These are phyloP conservation scores for Wiebesia pumilae DNA, from an alignment of 1,140 invertebrate species.

Conservation along the genomic window DNA sequence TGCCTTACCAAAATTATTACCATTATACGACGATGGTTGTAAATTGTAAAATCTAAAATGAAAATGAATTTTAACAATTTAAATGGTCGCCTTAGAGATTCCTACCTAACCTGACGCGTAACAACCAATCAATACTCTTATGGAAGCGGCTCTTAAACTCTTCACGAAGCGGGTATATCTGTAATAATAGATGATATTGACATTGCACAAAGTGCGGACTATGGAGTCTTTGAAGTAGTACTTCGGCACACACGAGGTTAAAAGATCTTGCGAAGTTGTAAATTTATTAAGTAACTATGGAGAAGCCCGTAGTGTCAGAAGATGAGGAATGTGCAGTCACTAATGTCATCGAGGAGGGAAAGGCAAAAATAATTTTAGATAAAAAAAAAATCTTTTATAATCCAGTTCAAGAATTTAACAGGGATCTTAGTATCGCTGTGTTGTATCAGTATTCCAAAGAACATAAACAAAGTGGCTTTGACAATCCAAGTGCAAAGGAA, in stretches of 20 bases:
- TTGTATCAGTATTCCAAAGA: conserved; percentile 70
- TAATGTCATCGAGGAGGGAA: conserved; percentile 80
- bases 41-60: too few relatives aligned
- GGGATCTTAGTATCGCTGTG: conserved; percentile 84
- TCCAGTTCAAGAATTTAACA: conserved; percentile 97
- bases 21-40: too few relatives aligned
- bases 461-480: conserved; percentile 50
- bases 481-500: conserved; percentile 55
- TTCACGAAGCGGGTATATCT: neutral
- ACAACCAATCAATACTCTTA: conserved; percentile 36
- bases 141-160: too few relatives aligned
- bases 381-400: conserved; percentile 94
- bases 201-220: neutral
- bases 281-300: conserved; percentile 25
- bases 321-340: neutral
- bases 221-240: too few relatives aligned
- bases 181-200: conserved; percentile 12
- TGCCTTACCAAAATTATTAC: too few relatives aligned
- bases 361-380: conserved; percentile 82
- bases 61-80: neutral
- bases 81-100: neutral
- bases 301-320: neutral
- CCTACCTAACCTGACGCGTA: conserved; percentile 3
- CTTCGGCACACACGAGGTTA: conserved; percentile 23
- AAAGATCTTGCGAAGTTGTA: neutral